Evolutionary conservation across 2,888 invertebrate genomes (phyloP).

Genomic region (Synergus umbraculus): DNA sequence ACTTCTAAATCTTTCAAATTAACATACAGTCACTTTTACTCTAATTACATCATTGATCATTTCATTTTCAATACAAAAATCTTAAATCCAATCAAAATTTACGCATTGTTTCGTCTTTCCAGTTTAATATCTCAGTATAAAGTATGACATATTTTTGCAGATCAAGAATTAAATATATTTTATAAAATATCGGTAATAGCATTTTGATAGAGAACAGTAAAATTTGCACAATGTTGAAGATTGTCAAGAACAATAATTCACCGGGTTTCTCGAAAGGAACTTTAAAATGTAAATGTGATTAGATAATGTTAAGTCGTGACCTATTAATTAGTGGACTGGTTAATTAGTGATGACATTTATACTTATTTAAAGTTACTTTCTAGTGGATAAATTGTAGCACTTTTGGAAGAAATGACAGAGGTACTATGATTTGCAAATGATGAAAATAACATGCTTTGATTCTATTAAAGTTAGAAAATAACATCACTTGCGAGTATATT

Average conservation of each 20-base stretch:
- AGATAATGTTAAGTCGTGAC: neutral
- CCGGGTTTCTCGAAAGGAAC: neutral
- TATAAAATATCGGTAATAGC: constrained; percentile 14
- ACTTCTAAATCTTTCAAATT: constrained; percentile 2
- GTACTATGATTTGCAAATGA: constrained; percentile 17
- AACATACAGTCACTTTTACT: constrained; percentile 32
- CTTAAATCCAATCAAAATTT: neutral
- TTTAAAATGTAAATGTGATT: neutral
- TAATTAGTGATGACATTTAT: neutral
- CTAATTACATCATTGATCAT: constrained; percentile 10
- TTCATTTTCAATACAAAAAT: neutral
- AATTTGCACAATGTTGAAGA: constrained; percentile 18
- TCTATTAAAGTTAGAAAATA: constrained; percentile 17
- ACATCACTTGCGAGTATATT: constrained; percentile 9
- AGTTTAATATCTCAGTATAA: neutral
- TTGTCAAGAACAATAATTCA: constrained; percentile 14
- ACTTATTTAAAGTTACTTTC: neutral
- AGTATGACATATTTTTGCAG: constrained; percentile 1
- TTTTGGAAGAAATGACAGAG: constrained; percentile 34
- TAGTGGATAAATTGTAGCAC: constrained; percentile 5
- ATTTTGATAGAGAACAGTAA: neutral
- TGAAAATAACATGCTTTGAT: constrained; percentile 12
- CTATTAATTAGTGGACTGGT: neutral
- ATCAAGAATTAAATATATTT: constrained; percentile 24
- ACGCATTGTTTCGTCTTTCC: neutral